Base-by-base conservation (phyloP, 2,113 vertebrate genomes). In the Hippocampus barbouri region DNA sequence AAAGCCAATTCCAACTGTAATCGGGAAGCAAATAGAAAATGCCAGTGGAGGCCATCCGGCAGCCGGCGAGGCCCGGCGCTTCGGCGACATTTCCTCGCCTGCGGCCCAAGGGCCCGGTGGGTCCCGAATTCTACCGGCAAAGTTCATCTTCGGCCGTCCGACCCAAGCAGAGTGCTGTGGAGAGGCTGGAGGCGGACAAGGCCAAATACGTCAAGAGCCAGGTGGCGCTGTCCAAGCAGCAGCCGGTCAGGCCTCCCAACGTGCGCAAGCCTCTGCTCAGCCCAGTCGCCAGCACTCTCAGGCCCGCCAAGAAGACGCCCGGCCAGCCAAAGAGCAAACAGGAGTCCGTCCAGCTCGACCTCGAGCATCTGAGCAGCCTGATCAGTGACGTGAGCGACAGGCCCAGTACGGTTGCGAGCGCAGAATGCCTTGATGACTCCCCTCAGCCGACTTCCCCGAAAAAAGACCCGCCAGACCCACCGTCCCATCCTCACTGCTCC, bases 181-280 rank as follows among this genome's bases (percentile, higher is more conserved):
- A 96, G 73, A 86, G 95, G 59, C 87, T 97, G 86, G 95, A 95
- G 68, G 95, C 95, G 0, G 95, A 97, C 90, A 97, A 95, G 79
- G 92, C 93, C 27, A 98, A 98, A 79, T 99, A 98, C 0, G 96
- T 98, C 69, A 98, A 98, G 89, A 98, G 94, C 84, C 94, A 87
- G 49, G 93, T 93, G 15, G 94, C 90, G 72, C 92, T 91, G 3
- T 92, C 92, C 43, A 93, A 87, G 78, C 94, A 93, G 81, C 93
- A 91, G 83, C 95, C 95, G 0, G 84, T 94, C 64, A 81, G 79
- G 62, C 86, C 90, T 0, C 68, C 67, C 0, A 78, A 92, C 5
- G 61, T 87, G 60, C 84, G 82, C 41, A 92, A 88, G 76, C 90
- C 91, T 21, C 89, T 89, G 64, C 79, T 89, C 40, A 73, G 69